A percentile compares a stretch with the other conserved stretches of the same genome.
These are phyloP conservation scores for Chrysochloris asiatica DNA, from an alignment of 2,113 vertebrate genomes.

Conservation along the genomic window DNA sequence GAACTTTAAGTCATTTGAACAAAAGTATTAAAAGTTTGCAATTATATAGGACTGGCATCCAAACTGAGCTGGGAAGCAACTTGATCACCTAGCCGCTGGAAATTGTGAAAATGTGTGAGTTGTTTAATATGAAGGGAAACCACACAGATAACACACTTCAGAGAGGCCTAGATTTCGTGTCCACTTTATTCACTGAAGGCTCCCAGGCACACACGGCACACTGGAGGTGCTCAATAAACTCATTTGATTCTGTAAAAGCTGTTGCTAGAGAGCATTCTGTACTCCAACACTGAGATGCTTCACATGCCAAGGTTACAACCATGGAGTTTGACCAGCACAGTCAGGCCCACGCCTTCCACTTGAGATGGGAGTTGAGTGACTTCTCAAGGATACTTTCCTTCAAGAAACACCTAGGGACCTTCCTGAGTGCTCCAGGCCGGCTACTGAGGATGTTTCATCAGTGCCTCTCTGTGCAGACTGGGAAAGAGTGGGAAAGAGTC, in stretches of 20 bases:
- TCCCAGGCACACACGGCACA: not conserved
- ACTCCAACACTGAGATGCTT: not conserved
- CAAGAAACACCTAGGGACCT: not conserved
- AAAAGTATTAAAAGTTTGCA: fast-evolving
- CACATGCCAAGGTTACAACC: not conserved
- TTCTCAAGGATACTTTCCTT: not conserved
- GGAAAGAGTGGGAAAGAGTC: no score
- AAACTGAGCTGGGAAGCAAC: not conserved
- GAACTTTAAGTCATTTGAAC: not conserved
- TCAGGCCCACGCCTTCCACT: not conserved
- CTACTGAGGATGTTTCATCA: fast-evolving
- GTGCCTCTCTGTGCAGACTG: not conserved
- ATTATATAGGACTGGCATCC: not conserved
- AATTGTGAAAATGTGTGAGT: not conserved
- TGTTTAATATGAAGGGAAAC: not conserved
- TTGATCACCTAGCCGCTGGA: not conserved
- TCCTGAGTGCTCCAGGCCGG: no score
- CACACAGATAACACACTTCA: not conserved
- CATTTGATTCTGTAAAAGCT: not conserved
- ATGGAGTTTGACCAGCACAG: no score
- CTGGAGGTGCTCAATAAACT: not conserved
- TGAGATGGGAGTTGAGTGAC: not conserved
- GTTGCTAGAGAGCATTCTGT: not conserved
- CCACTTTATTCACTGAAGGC: not conserved
- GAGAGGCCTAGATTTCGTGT: not conserved